A percentile compares a stretch with the other conserved stretches of the same genome.
Conservation (phyloP, 2,113 vertebrate species). For the Amia ocellicauda region DNA sequence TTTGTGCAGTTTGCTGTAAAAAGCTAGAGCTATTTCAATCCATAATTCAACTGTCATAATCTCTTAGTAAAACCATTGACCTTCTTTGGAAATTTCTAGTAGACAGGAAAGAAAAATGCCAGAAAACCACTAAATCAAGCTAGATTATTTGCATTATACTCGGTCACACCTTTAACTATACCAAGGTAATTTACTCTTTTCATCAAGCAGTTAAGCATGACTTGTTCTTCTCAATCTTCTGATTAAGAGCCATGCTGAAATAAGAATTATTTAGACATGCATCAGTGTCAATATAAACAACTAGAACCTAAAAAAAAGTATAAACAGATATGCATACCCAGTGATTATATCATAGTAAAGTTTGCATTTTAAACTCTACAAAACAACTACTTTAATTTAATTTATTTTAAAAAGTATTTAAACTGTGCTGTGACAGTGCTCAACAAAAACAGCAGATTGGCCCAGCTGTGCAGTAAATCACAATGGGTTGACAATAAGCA, state of each 20-base stretch:
- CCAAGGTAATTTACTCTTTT: conserved; percentile 43
- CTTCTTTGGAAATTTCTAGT: conserved; percentile 51
- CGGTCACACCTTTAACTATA: conserved; percentile 28
- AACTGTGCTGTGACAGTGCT: too few species aligned
- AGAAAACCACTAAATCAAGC: conserved; percentile 43
- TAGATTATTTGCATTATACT: conserved; percentile 28
- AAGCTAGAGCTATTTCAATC: conserved; percentile 48
- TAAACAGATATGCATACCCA: not conserved
- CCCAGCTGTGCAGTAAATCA: too few species aligned
- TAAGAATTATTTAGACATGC: not conserved
- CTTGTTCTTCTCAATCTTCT: conserved; percentile 37
- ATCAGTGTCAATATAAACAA: not conserved
- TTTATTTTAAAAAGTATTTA: too few species aligned
- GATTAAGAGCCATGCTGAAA: conserved; percentile 18
- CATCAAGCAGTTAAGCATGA: conserved; percentile 46
- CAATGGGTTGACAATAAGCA: too few species aligned
- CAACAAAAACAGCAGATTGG: too few species aligned
- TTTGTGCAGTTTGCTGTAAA: conserved; percentile 44
- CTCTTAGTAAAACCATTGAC: conserved; percentile 53
- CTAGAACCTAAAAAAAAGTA: not conserved
- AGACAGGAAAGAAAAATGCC: conserved; percentile 43
- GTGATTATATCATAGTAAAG: too few species aligned
- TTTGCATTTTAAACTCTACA: too few species aligned
- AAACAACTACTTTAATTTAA: too few species aligned
- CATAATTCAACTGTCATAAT: conserved; percentile 52